phyloP scores from a whole-genome alignment of 2,797 vertebrate species.

The Monodelphis domestica region DNA sequence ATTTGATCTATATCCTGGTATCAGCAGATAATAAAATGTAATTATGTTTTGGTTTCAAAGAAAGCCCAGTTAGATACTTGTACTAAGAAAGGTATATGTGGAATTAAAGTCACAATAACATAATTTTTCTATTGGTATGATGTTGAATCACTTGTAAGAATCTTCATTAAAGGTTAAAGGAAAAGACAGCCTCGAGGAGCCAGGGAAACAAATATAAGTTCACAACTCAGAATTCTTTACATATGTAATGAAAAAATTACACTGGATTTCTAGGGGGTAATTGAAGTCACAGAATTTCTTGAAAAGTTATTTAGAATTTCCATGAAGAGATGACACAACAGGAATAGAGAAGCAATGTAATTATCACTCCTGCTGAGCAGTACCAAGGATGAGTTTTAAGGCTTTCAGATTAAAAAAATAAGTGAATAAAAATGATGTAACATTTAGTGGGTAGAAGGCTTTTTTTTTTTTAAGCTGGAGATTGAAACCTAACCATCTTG shows the following conservation, averaged over 20 bases:
- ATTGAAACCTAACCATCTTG: slow-evolving; percentile 71
- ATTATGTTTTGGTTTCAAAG: slow-evolving; percentile 47
- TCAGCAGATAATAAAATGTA: slow-evolving; percentile 46
- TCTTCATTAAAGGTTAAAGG: slow-evolving; percentile 63
- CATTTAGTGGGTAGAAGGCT: slow-evolving; percentile 42
- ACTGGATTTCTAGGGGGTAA: neutral
- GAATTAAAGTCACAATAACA: slow-evolving; percentile 53
- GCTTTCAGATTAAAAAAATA: slow-evolving; percentile 43
- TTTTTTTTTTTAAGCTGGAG: slow-evolving; percentile 65
- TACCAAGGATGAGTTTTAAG: slow-evolving; percentile 42
- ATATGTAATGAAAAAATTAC: neutral
- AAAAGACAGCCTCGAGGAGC: slow-evolving; percentile 45
- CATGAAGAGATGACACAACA: slow-evolving; percentile 55
- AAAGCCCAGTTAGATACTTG: slow-evolving; percentile 52
- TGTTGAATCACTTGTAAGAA: slow-evolving; percentile 64
- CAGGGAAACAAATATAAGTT: slow-evolving; percentile 42
- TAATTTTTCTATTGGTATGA: slow-evolving; percentile 33
- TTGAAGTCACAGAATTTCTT: slow-evolving; percentile 8
- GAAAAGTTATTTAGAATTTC: slow-evolving; percentile 61
- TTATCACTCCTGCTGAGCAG: neutral
- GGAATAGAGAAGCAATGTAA: slow-evolving; percentile 40
- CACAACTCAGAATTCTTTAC: slow-evolving; percentile 57
- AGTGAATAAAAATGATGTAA: slow-evolving; percentile 52
- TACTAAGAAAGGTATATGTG: slow-evolving; percentile 46
- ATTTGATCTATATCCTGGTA: slow-evolving; percentile 50